Percentiles rank a stretch among this genome's conserved stretches.
Conservation (phyloP, 1,140 invertebrate genomes). For the Bactericera cockerelli region DNA sequence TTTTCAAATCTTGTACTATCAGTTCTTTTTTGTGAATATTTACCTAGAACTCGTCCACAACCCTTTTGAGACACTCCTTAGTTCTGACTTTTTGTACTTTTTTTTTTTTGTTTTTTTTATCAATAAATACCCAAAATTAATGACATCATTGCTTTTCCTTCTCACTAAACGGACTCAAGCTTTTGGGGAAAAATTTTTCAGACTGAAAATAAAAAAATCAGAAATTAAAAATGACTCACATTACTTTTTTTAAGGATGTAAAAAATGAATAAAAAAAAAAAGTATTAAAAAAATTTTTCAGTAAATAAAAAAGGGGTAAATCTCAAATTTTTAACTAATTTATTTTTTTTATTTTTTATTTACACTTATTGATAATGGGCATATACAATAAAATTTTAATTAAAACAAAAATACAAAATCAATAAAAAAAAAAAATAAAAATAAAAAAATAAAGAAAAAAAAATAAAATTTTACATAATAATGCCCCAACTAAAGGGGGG, state of each 20-base stretch:
- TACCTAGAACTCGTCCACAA: conserved; percentile 72
- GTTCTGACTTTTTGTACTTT: conserved; percentile 75
- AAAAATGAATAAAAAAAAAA: neutral
- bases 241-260: neutral
- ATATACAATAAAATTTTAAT: too few relatives aligned
- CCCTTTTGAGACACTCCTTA: conserved; percentile 76
- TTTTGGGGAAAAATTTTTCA: conserved; percentile 26
- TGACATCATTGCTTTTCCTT: conserved; percentile 70
- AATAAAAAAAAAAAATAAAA: too few relatives aligned
- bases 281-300: neutral
- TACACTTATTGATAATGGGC: too few relatives aligned
- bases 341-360: too few relatives aligned
- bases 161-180: conserved; percentile 66
- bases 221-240: too few relatives aligned
- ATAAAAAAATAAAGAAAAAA: too few relatives aligned
- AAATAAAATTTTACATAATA: too few relatives aligned
- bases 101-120: conserved; percentile 67
- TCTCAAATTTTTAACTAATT: too few relatives aligned
- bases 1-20: conserved; percentile 89
- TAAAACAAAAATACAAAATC: too few relatives aligned
- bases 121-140: conserved; percentile 84
- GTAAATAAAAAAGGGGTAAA: too few relatives aligned
- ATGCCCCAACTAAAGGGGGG: too few relatives aligned
- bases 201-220: conserved; percentile 22
- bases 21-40: conserved; percentile 82